These are phyloP conservation scores for Clostera curtula DNA, from an alignment of 2,888 invertebrate genomes.

Conservation along the genomic window DNA sequence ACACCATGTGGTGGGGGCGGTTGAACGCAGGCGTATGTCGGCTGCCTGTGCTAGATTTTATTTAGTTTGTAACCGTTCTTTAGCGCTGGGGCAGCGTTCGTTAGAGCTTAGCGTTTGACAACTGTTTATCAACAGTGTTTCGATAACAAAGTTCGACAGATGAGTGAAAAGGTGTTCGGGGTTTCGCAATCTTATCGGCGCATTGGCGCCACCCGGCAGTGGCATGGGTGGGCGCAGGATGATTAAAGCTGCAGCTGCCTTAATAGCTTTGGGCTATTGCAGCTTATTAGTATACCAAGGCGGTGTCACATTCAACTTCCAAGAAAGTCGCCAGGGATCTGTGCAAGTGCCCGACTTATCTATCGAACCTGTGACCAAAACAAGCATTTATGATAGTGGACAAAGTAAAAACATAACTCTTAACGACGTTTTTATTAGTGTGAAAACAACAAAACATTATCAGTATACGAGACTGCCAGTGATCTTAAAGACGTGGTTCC, in stretches of 20 bases:
- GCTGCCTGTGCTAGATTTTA: slow-evolving; percentile 72
- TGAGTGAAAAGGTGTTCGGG: slow-evolving; percentile 58
- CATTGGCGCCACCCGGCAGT: slow-evolving; percentile 52
- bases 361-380: slow-evolving; percentile 70
- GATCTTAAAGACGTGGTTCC: slow-evolving; percentile 96
- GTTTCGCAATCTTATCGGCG: slow-evolving; percentile 47
- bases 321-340: slow-evolving; percentile 59
- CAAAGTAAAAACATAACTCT: slow-evolving; percentile 78
- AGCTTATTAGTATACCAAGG: slow-evolving; percentile 78
- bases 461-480: slow-evolving; percentile 88
- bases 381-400: slow-evolving; percentile 48
- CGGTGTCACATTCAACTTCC: slow-evolving; percentile 64
- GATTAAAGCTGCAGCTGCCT: slow-evolving; percentile 66
- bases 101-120: slow-evolving; percentile 21
- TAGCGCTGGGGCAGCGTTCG: slow-evolving; percentile 33
- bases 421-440: slow-evolving; percentile 94
- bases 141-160: slow-evolving; percentile 60
- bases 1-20: slow-evolving; percentile 64
- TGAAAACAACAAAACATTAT: slow-evolving; percentile 94
- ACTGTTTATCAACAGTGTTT: slow-evolving; percentile 49
- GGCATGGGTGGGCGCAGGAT: slow-evolving; percentile 65
- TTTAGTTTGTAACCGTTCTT: slow-evolving; percentile 71
- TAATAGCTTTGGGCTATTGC: slow-evolving; percentile 74
- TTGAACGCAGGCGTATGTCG: slow-evolving; percentile 58
- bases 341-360: slow-evolving; percentile 61